Conservation (phyloP, 2,888 invertebrate species). For the Chaitophorus viminalis region DNA sequence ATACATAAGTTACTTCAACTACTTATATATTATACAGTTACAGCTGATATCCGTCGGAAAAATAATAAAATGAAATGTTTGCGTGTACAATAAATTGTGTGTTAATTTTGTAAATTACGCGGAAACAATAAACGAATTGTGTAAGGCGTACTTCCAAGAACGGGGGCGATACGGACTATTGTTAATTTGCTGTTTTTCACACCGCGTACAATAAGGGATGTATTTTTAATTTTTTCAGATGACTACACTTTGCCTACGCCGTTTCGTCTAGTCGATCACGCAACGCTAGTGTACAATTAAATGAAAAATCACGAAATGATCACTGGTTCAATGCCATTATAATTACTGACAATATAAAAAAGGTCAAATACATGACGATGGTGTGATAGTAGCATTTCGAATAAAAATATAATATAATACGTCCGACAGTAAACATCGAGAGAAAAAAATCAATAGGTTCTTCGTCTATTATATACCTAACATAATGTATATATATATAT, state of each 20-base stretch:
- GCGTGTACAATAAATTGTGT: background rate
- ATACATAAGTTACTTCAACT: background rate
- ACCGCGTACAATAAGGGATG: background rate
- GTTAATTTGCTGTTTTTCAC: background rate
- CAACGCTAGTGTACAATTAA: slow-evolving; percentile 4
- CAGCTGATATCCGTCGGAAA: background rate
- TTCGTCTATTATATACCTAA: background rate
- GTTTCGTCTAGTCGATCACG: slow-evolving; percentile 13
- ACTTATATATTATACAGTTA: background rate
- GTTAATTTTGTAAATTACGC: background rate
- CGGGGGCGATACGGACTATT: background rate
- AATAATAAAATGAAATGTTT: background rate
- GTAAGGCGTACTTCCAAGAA: background rate
- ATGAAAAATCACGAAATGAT: slow-evolving; percentile 43
- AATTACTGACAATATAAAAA: slow-evolving; percentile 37
- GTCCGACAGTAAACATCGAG: background rate
- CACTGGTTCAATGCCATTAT: slow-evolving; percentile 50
- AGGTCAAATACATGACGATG: slow-evolving; percentile 23
- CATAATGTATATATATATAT: too few species aligned
- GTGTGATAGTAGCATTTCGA: slow-evolving; percentile 2
- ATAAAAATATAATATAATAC: background rate
- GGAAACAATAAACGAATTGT: background rate
- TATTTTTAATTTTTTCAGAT: background rate
- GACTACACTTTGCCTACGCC: background rate
- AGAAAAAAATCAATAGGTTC: background rate